Conservation (phyloP, 2,888 invertebrate genomes). For the Altica lythri region DNA sequence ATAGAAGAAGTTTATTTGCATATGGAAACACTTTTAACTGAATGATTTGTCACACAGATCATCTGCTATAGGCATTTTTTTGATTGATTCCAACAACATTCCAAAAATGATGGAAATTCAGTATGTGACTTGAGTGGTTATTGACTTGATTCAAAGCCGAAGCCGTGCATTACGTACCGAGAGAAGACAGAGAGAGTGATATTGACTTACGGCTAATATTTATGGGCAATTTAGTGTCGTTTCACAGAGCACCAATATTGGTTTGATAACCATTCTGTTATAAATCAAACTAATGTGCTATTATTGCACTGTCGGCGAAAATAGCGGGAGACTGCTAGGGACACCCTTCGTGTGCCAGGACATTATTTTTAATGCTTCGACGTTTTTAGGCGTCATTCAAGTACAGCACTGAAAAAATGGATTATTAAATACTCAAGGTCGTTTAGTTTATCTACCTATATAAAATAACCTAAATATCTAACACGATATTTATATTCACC, state of each 20-base stretch:
- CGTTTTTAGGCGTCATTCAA: conserved; percentile 20
- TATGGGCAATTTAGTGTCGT: conserved; percentile 58
- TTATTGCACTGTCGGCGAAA: conserved; percentile 58
- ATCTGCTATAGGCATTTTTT: neutral
- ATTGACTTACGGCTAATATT: conserved; percentile 58
- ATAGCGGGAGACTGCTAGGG: conserved; percentile 41
- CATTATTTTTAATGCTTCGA: conserved; percentile 34
- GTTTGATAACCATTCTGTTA: conserved; percentile 57
- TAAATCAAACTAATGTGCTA: conserved; percentile 60
- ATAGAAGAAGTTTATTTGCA: no score
- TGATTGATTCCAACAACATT: neutral
- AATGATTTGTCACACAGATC: no score
- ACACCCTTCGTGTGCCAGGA: conserved; percentile 30
- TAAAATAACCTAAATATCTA: no score
- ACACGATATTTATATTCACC: no score
- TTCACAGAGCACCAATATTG: conserved; percentile 58
- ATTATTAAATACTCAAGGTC: conserved; percentile 6
- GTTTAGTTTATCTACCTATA: neutral
- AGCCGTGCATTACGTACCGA: conserved; percentile 37
- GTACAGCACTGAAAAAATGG: conserved; percentile 16
- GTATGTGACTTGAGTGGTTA: conserved; percentile 43
- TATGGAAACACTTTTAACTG: no score
- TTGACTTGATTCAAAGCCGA: conserved; percentile 42
- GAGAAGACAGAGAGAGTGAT: conserved; percentile 46
- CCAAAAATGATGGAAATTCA: neutral